A percentile compares a stretch with the other conserved stretches of the same genome.
Conservation (phyloP, 2,113 vertebrate species). For the Limanda limanda region DNA sequence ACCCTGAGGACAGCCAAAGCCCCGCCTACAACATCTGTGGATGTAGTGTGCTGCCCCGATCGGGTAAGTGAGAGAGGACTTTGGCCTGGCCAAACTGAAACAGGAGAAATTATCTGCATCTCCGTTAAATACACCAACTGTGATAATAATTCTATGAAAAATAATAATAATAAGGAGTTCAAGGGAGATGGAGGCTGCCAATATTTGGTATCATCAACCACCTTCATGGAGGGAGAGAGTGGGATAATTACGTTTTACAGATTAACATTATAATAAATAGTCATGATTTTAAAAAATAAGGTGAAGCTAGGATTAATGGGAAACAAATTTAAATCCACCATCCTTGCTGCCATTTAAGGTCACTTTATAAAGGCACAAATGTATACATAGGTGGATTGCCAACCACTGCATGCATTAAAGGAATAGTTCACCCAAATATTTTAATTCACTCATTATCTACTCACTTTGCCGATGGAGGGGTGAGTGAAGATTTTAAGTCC, state of each 20-base stretch:
- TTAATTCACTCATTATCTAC: no score
- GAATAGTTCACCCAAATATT: no score
- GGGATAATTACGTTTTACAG: no score
- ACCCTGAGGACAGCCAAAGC: conserved; percentile 88
- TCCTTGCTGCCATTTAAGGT: no score
- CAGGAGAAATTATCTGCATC: conserved; percentile 67
- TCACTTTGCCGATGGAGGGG: no score
- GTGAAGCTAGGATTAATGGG: background rate
- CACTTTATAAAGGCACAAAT: no score
- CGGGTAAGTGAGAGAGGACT: conserved; percentile 86
- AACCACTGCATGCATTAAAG: no score
- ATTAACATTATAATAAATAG: background rate
- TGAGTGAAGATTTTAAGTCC: no score
- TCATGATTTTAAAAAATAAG: background rate
- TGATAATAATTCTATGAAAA: background rate
- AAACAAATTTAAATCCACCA: background rate
- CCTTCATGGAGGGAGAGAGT: no score
- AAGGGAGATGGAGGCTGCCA: background rate
- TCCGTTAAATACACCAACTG: background rate
- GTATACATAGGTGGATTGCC: no score
- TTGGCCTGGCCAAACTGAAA: conserved; percentile 79
- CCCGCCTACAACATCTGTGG: conserved; percentile 90
- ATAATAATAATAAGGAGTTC: background rate
- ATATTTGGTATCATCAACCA: no score
- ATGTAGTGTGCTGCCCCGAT: conserved; percentile 86